Conservation (phyloP, 1,140 invertebrate genomes). For the Metopolophium dirhodum region DNA sequence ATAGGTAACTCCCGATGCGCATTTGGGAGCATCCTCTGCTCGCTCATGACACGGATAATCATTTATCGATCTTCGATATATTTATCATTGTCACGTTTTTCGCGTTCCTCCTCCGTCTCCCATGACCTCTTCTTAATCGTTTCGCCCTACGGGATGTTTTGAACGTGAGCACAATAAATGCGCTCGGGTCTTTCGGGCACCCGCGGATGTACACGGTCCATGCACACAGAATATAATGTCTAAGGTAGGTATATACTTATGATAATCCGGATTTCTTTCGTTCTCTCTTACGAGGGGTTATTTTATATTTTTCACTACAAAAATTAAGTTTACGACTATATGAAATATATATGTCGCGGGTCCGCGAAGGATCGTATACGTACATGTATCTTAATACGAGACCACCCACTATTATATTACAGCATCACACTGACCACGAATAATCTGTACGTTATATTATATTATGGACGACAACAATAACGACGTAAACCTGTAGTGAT, state of each 20-base stretch:
- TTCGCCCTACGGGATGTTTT: slow-evolving; percentile 9
- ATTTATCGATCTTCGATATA: not conserved
- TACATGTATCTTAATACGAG: not conserved
- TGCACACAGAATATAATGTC: not conserved
- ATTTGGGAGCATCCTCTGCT: not conserved
- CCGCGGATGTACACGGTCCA: not conserved
- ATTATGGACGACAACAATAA: not conserved
- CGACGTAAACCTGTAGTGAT: not conserved
- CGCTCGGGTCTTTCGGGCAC: not conserved
- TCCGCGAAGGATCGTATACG: not conserved
- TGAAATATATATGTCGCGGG: not conserved
- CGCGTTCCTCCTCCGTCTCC: not conserved
- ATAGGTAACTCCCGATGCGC: not conserved
- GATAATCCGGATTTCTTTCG: not conserved
- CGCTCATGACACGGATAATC: not conserved
- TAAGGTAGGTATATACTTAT: not conserved
- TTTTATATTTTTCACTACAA: not conserved
- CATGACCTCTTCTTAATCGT: slow-evolving; percentile 21
- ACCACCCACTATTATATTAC: not conserved
- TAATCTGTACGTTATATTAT: not conserved
- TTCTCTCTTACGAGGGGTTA: not conserved
- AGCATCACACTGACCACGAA: not conserved
- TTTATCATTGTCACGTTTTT: slow-evolving; percentile 37
- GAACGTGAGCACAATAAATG: slow-evolving; percentile 12
- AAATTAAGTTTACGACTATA: not conserved